Evolutionary conservation across 2,113 vertebrate genomes (phyloP).

Genomic region (Chrysochloris asiatica): DNA sequence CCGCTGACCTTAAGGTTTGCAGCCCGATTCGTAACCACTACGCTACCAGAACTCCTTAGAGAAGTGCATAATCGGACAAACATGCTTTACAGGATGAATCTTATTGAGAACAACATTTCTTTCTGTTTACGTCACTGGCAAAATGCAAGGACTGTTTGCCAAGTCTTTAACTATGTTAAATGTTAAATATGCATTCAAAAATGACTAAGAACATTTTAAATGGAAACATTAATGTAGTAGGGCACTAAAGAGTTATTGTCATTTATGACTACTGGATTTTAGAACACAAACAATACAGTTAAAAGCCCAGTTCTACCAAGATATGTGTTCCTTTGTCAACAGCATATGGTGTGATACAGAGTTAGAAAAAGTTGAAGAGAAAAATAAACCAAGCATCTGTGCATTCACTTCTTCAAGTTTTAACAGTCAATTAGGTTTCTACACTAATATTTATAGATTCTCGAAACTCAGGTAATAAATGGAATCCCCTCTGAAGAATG

Average conservation of each 20-base stretch:
- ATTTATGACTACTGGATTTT: background rate
- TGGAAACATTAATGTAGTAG: background rate
- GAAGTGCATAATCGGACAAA: background rate
- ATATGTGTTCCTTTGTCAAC: background rate
- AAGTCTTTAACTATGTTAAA: background rate
- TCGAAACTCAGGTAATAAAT: slow-evolving; percentile 20
- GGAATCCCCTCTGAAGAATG: background rate
- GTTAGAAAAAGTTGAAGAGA: background rate
- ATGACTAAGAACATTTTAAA: background rate
- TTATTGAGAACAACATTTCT: background rate
- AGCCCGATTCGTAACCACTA: too few species aligned
- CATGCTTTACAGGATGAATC: background rate
- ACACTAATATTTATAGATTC: background rate
- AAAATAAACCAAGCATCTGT: slow-evolving; percentile 39
- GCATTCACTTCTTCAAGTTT: slow-evolving; percentile 32
- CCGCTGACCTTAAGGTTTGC: too few species aligned
- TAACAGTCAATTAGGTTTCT: slow-evolving; percentile 35
- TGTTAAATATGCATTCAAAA: background rate
- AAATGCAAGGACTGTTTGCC: background rate
- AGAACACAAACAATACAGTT: background rate
- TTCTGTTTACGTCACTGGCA: background rate
- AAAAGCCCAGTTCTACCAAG: background rate
- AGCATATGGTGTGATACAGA: background rate
- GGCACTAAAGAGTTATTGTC: background rate
- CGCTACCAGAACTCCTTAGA: background rate